These are phyloP conservation scores for Agonopterix heracliana DNA, from an alignment of 2,888 invertebrate genomes.

Conservation along the genomic window DNA sequence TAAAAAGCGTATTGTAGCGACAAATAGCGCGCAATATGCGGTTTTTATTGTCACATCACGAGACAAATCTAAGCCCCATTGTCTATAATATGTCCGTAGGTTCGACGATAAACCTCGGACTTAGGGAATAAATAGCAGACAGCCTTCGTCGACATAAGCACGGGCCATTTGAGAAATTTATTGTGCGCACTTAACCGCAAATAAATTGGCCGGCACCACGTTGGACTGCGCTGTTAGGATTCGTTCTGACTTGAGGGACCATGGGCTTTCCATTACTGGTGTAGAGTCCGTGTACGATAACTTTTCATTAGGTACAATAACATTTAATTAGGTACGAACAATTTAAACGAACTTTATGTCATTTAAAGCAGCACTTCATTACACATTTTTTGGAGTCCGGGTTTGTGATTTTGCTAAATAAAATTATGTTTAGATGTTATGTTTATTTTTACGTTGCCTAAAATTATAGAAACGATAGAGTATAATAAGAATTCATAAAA, in stretches of 20 bases:
- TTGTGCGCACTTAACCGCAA: constrained; percentile 73
- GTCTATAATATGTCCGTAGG: constrained; percentile 51
- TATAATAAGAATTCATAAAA: too few relatives aligned
- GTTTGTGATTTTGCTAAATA: too few relatives aligned
- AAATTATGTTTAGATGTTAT: too few relatives aligned
- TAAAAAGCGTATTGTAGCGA: constrained; percentile 42
- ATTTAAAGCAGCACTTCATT: not conserved
- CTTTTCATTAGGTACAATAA: too few relatives aligned
- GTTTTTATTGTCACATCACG: constrained; percentile 51
- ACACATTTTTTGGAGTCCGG: too few relatives aligned
- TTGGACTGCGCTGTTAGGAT: constrained; percentile 42
- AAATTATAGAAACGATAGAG: too few relatives aligned
- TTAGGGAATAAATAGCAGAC: constrained; percentile 68
- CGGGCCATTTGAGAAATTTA: constrained; percentile 74
- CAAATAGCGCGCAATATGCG: constrained; percentile 42
- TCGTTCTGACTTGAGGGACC: not conserved
- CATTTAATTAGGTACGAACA: too few relatives aligned
- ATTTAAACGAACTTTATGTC: not conserved
- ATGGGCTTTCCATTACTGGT: too few relatives aligned
- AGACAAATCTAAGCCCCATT: constrained; percentile 54
- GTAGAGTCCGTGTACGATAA: too few relatives aligned
- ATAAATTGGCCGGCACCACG: constrained; percentile 67
- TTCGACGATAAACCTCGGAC: constrained; percentile 54
- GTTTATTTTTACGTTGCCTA: too few relatives aligned
- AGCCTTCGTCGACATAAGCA: constrained; percentile 62